A percentile compares a stretch with the other conserved stretches of the same genome.
phyloP scores from a whole-genome alignment of 2,113 vertebrate genomes.

The Butorides virescens region DNA sequence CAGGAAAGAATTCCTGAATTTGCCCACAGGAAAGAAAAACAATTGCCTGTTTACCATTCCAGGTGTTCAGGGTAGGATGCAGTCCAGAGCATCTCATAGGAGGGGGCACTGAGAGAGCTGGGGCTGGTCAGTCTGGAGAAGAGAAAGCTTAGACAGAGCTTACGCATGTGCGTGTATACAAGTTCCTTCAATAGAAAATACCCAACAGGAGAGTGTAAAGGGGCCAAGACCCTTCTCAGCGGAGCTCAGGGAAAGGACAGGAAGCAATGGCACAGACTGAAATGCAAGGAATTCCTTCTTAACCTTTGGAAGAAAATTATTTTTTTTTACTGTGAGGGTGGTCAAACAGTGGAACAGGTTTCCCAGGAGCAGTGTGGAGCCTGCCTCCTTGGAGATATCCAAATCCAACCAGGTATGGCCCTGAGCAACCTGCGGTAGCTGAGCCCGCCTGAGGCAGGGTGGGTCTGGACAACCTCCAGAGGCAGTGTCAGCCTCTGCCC shows the following conservation, averaged over 20 bases:
- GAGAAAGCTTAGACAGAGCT: not conserved
- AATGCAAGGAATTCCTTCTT: not conserved
- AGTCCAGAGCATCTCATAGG: not conserved
- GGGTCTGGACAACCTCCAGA: not conserved
- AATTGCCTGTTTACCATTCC: not conserved
- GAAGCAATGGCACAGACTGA: not conserved
- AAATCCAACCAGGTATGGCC: not conserved
- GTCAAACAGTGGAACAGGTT: not conserved
- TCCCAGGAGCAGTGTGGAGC: not conserved
- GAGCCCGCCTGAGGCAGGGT: not conserved
- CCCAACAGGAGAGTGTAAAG: not conserved
- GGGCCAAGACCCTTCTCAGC: not conserved
- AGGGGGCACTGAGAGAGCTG: not conserved
- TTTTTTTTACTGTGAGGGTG: not conserved
- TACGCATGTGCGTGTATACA: fast-evolving
- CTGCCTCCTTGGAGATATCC: not conserved
- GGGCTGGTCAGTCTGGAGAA: not conserved
- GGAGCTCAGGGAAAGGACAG: not conserved
- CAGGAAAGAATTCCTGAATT: not conserved
- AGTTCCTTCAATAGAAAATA: not conserved
- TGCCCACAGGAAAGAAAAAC: not conserved
- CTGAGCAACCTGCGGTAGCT: not conserved
- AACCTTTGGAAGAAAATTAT: not conserved
- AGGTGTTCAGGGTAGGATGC: not conserved
- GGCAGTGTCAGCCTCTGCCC: not conserved